Evolutionary conservation across 2,797 vertebrate genomes (phyloP), one percentile per base, ranked within the genome.

Genomic region (Phyllotis vaccarum): DNA sequence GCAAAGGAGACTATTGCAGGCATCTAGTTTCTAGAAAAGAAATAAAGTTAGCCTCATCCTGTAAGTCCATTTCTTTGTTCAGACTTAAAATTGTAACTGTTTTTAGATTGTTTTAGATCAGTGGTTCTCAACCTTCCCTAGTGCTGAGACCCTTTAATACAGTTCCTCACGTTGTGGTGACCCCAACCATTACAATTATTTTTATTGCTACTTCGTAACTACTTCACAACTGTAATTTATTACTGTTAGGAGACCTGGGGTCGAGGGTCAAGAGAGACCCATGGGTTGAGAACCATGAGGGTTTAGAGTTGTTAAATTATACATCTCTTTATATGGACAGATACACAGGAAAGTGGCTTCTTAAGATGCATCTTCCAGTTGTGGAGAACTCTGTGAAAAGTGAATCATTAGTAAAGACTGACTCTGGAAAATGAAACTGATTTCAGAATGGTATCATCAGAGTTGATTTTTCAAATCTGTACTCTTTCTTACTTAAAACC

Each of bases 301-400:
- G 16, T 68, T 62, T 43, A 62, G 80, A 92, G 66, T 86, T 93
- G 40, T 79, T 95, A 72, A 95, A 76, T 62, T 85, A 34, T 46
- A 31, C 58, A 16, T 75, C 3, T 19, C 22, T 40, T 11, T 72
- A 40, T 37, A 72, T 11, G 21, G n/a, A 40, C 34, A 22, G 7
- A 22, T 12, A 74, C 31, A 27, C 1, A 11, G 37, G 13, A 88
- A 52, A 82, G 29, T 81, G 81, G 1, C 2, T 52, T n/a, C 70
- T 91, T 24, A n/a, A 88, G 22, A 43, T 90, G 14, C 62, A 40
- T 31, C 89, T 62, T 86, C 16, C 60, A 13, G 6, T 92, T 34
- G 9, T 83, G 43, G 43, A 87, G 60, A 76, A 78, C 13, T 6
- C 14, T 14, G 3, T 64, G 74, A 81, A 88, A 27, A 46, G 14